Base-by-base conservation (phyloP, 2,888 invertebrate genomes). In the Leptothorax acervorum region DNA sequence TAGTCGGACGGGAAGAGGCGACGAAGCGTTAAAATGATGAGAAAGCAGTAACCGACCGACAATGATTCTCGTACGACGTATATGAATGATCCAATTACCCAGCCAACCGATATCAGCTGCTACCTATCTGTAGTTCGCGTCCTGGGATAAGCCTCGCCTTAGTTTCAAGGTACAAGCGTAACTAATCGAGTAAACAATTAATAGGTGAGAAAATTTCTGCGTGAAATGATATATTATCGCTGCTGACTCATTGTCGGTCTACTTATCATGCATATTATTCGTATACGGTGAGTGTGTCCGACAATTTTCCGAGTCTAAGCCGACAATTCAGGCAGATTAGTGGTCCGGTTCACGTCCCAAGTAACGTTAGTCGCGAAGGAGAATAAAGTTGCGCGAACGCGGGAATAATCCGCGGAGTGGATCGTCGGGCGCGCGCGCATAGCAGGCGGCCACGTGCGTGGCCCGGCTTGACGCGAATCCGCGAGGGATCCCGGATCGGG, bases 1-100 rank as follows among this genome's bases (percentile, higher is more conserved):
- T 70, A 70, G 71, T 23, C 31, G 39, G n/a, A 60, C 48, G 60
- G 28, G 73, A 60, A 71, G 79, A 73, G 39, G 60, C 79, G 79
- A 73, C 60, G 73, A 71, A 60, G 79, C 79, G 73, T 73, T 79
- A 60, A 81, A 81, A 73, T 35, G 79, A 81, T 73, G 79, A 71
- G 57, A 71, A 48, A 57, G 71, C 57, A 60, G 35, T 73, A 73
- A 79, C 79, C 79, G 71, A 23, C 35, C 39, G 73, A 79, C 79
- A 79, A 79, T 79, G 57, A 71, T 28, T 81, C 48, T 81, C 35
- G 35, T 39, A 48, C 48, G 73, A 81, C 60, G 35, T 39, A 1
- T 81, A 73, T 48, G 73, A 81, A 81, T 48, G 79, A 73, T 71
- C 73, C 79, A 73, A 71, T 81, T 73, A 81, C 6, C 68, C 23